Percentiles rank a stretch among this genome's conserved stretches.
These are phyloP conservation scores for Platorchestia sp. DNA, from an alignment of 1,140 invertebrate species.

Conservation along the genomic window DNA sequence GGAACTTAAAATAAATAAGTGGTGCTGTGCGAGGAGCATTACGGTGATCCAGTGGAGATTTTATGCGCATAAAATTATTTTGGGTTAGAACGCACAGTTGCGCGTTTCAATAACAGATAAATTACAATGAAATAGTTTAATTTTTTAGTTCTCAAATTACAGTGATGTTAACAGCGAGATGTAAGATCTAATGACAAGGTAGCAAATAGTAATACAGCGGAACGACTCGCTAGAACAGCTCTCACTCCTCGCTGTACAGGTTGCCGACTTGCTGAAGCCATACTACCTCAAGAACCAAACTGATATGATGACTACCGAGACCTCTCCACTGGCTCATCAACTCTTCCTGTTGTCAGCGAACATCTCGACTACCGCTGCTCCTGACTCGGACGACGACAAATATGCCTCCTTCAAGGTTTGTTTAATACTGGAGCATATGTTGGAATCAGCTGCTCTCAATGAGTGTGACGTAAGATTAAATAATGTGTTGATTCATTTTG, in stretches of 20 bases:
- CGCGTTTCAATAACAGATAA: too few relatives aligned
- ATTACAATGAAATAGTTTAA: not conserved
- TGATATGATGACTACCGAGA: not conserved
- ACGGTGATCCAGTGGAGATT: too few relatives aligned
- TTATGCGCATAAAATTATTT: too few relatives aligned
- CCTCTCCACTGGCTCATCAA: not conserved
- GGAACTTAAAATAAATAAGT: too few relatives aligned
- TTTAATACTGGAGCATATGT: too few relatives aligned
- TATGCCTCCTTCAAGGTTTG: constrained; percentile 2
- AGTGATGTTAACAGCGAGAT: not conserved
- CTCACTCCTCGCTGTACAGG: constrained; percentile 32
- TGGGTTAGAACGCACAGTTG: too few relatives aligned
- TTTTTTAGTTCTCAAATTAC: not conserved
- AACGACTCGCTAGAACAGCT: not conserved
- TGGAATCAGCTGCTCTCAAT: too few relatives aligned
- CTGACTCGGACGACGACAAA: not conserved
- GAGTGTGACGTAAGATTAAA: too few relatives aligned
- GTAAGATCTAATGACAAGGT: not conserved
- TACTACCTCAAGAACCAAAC: constrained; percentile 37
- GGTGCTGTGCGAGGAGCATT: too few relatives aligned
- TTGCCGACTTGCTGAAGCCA: constrained; percentile 64
- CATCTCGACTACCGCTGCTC: constrained; percentile 55
- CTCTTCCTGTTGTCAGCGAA: not conserved
- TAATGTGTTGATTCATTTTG: too few relatives aligned
- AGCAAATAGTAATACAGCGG: not conserved